Conservation (phyloP, 2,113 vertebrate species). For the Prunella himalayana region DNA sequence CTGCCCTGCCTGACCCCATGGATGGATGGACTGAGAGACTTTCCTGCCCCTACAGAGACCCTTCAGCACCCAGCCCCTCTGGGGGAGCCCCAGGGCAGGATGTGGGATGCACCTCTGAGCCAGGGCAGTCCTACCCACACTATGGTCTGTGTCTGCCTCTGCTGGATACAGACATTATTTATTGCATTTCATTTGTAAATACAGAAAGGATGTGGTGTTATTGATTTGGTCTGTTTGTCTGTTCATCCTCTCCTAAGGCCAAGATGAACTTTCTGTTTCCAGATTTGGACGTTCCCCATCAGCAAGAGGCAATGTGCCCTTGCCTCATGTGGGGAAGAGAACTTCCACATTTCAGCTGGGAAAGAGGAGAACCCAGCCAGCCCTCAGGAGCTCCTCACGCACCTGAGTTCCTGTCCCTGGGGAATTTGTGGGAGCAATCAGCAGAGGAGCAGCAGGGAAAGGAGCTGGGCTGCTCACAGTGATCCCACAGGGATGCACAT, state of each 20-base stretch:
- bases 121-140: not conserved
- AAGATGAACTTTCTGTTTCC: not conserved
- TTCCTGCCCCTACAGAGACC: not conserved
- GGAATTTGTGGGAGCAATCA: rapidly evolving
- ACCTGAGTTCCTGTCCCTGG: not conserved
- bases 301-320: not conserved
- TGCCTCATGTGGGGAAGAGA: rapidly evolving
- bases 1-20: not conserved
- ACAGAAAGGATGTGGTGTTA: not conserved
- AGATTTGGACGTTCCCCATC: rapidly evolving
- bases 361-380: not conserved
- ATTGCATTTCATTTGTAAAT: constrained; percentile 44
- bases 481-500: not conserved
- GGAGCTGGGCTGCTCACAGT: not conserved
- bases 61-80: rapidly evolving
- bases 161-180: not conserved
- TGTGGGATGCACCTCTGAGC: rapidly evolving
- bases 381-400: rapidly evolving
- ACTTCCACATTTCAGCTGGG: not conserved
- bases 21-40: rapidly evolving
- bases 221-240: not conserved
- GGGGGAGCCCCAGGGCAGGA: rapidly evolving
- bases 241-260: not conserved
- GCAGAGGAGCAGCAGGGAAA: not conserved
- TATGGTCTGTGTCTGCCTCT: not conserved